A percentile compares a stretch with the other conserved stretches of the same genome.
Conservation (phyloP, 2,888 invertebrate species). For the Morinoia aosen region DNA sequence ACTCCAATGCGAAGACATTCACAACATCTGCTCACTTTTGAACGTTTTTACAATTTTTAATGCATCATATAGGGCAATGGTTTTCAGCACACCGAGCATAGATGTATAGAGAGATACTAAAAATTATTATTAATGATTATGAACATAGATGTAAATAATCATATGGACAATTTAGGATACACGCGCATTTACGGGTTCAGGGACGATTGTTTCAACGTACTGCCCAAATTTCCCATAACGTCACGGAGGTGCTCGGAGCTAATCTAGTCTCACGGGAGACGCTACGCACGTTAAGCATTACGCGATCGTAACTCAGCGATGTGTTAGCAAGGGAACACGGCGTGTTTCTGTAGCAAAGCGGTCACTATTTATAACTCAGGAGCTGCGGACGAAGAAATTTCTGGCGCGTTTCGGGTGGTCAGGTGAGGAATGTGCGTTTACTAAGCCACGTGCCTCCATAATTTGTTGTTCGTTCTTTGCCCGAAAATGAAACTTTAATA, state of each 20-base stretch:
- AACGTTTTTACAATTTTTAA: no score
- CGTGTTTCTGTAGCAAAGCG: neutral
- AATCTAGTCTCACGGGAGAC: neutral
- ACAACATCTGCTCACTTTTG: no score
- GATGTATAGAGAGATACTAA: no score
- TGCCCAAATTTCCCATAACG: neutral
- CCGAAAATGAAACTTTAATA: neutral
- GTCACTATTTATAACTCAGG: conserved; percentile 9
- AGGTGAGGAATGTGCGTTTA: conserved; percentile 17
- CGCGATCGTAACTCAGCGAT: neutral
- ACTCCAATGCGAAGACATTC: no score
- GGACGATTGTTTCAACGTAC: neutral
- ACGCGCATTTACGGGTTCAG: neutral
- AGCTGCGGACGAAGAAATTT: neutral
- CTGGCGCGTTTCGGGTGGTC: neutral
- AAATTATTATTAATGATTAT: no score
- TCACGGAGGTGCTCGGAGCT: neutral
- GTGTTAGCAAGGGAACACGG: neutral
- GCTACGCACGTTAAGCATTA: neutral
- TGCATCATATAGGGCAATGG: neutral
- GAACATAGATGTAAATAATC: no score
- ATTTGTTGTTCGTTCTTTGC: neutral
- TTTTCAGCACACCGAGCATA: neutral
- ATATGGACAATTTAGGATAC: neutral
- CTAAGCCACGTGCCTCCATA: neutral